These are phyloP conservation scores for Drosophila leontia DNA, from an alignment of 1,140 invertebrate species.

Conservation along the genomic window DNA sequence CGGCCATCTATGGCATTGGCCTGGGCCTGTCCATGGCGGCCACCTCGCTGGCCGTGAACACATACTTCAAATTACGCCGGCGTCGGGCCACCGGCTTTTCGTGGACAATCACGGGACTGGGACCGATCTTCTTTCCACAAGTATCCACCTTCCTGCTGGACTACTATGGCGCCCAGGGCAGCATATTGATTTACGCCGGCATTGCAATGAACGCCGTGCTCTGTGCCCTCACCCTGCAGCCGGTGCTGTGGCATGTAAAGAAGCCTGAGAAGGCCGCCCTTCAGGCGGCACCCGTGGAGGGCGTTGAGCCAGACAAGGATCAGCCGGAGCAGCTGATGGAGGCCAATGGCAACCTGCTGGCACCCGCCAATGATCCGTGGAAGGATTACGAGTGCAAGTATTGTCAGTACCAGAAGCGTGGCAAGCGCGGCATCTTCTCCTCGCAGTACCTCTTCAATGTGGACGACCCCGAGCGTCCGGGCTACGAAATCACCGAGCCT, in stretches of 20 bases:
- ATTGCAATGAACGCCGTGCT: conserved; percentile 87
- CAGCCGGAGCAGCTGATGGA: conserved; percentile 45
- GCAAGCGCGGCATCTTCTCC: conserved; percentile 86
- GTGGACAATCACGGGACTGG: conserved; percentile 87
- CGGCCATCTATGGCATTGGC: conserved; percentile 85
- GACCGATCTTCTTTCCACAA: conserved; percentile 87
- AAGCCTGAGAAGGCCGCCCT: conserved; percentile 44
- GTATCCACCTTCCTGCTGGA: conserved; percentile 86
- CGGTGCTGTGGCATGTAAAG: conserved; percentile 87
- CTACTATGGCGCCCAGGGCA: conserved; percentile 86
- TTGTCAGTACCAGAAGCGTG: conserved; percentile 65
- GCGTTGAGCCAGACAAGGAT: conserved; percentile 11
- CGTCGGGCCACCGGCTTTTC: conserved; percentile 87
- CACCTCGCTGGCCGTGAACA: conserved; percentile 87
- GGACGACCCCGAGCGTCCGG: conserved; percentile 87
- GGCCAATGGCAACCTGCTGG: conserved; percentile 65
- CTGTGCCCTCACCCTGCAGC: conserved; percentile 87
- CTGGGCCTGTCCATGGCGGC: conserved; percentile 87
- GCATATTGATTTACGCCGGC: conserved; percentile 87
- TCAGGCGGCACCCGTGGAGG: neutral
- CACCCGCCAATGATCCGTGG: conserved; percentile 59
- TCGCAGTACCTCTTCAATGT: conserved; percentile 89
- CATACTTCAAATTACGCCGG: conserved; percentile 87
- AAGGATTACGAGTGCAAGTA: conserved; percentile 85
- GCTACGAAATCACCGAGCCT: conserved; percentile 88